Evolutionary conservation across 2,113 vertebrate species (phyloP).

Genomic region (Clupea harengus): DNA sequence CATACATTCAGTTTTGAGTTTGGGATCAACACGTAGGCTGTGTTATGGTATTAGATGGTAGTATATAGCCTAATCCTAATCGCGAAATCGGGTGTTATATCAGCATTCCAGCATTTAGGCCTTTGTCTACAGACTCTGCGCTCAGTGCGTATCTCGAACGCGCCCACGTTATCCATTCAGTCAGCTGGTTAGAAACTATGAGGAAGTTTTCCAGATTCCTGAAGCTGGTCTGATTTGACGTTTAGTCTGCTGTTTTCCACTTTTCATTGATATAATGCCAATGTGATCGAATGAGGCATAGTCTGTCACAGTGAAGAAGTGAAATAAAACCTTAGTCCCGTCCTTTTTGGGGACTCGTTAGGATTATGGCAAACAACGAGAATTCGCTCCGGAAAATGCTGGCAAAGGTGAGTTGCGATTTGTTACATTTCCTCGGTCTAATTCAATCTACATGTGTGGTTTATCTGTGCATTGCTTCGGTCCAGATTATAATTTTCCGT

Average conservation of each 20-base stretch:
- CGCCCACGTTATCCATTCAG: background rate
- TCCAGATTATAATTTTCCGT: too few species aligned
- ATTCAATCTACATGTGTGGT: background rate
- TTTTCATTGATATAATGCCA: background rate
- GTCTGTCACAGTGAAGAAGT: background rate
- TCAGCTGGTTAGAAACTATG: background rate
- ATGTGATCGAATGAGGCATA: background rate
- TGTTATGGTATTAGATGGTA: too few species aligned
- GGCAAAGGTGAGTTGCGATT: constrained; percentile 28
- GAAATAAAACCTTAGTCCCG: background rate
- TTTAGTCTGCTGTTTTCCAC: background rate
- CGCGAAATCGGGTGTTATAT: too few species aligned
- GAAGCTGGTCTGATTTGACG: background rate
- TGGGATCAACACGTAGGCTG: too few species aligned
- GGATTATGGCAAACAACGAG: constrained; percentile 25
- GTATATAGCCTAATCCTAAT: too few species aligned
- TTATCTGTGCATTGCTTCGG: too few species aligned
- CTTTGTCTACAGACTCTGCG: too few species aligned
- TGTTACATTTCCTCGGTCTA: background rate
- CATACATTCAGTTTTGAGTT: too few species aligned
- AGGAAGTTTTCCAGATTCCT: background rate
- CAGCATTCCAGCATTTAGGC: too few species aligned
- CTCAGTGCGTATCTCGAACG: background rate
- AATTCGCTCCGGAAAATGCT: constrained; percentile 28
- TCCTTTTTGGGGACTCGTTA: background rate